phyloP scores from a whole-genome alignment of 2,888 invertebrate species.

The Holacanthella duospinosa region DNA sequence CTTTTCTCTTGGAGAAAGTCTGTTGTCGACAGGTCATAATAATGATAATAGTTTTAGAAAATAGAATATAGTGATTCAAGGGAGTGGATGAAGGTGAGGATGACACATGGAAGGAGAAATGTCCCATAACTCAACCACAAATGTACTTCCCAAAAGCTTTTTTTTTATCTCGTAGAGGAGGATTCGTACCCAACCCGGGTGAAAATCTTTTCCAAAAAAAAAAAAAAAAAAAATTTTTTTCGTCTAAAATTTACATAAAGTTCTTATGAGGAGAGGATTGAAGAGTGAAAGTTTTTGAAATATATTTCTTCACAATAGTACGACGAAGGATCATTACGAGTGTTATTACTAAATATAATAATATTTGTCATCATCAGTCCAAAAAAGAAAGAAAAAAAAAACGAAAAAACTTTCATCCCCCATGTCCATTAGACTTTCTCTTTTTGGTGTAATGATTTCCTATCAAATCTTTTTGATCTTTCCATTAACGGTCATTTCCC shows the following conservation, averaged over 20 bases:
- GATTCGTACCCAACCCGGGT: neutral
- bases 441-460: too few relatives aligned
- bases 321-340: neutral
- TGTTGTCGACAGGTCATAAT: conserved; percentile 3
- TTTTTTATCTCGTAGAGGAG: neutral
- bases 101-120: neutral
- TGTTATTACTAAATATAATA: neutral
- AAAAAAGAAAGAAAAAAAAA: too few relatives aligned
- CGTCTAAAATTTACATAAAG: neutral
- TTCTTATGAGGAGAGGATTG: neutral
- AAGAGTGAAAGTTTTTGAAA: neutral
- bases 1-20: neutral
- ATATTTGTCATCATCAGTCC: conserved; percentile 2
- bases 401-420: too few relatives aligned
- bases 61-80: neutral
- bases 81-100: neutral
- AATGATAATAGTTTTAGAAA: conserved; percentile 5
- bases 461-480: conserved; percentile 3
- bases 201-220: neutral
- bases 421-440: too few relatives aligned
- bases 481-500: conserved; percentile 6
- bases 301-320: neutral
- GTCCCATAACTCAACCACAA: conserved; percentile 6
- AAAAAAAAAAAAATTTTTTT: too few relatives aligned
- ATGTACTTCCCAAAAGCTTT: neutral